Base-by-base conservation (phyloP, 1,140 invertebrate species). In the Drosophila truncata region DNA sequence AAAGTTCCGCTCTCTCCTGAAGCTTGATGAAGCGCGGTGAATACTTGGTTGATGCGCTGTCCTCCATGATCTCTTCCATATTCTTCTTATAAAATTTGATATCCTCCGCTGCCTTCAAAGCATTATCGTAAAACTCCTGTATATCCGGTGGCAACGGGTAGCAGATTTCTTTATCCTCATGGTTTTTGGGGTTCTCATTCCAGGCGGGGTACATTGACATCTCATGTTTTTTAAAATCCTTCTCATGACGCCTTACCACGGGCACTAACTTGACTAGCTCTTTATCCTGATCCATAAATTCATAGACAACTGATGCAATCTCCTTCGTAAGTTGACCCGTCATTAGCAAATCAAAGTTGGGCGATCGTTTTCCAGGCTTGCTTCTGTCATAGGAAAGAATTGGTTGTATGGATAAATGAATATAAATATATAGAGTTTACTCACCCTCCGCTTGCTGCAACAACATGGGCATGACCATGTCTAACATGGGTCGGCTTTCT, bases 61-160 rank as follows among this genome's bases (percentile, higher is more conserved):
- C 29, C 9, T 62, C 31, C 20, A 13, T 20, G 8, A 0, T 59
- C 2, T 39, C 58, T 5, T 50, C 20, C 6, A 27, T 5, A 9
- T 14, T 41, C 35, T 82, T 92, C 8, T 81, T 80, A 4, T 78
- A 82, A 13, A 9, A 6, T 29, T 78, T 80, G 6, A 86, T 59
- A 41, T 91, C 73, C 1, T 58, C 42, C 4, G 59, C 67, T 0
- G 81, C 72, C 27, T 60, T 65, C 1, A 92, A 27, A 1, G 92
- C 88, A 0, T 63, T 23, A 5, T 92, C 61, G 25, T 92, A 92
- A 62, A 92, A 92, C 3, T 80, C 74, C 27, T 70, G 23, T 5
- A 92, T 63, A 52, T 91, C 83, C 0, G 88, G 82, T 0, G 81
- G 47, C 25, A 92, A 18, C 0, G 86, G 78, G 9, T 90, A 58